Evolutionary conservation across 2,113 vertebrate species (phyloP).

Genomic region (Centrocercus urophasianus): DNA sequence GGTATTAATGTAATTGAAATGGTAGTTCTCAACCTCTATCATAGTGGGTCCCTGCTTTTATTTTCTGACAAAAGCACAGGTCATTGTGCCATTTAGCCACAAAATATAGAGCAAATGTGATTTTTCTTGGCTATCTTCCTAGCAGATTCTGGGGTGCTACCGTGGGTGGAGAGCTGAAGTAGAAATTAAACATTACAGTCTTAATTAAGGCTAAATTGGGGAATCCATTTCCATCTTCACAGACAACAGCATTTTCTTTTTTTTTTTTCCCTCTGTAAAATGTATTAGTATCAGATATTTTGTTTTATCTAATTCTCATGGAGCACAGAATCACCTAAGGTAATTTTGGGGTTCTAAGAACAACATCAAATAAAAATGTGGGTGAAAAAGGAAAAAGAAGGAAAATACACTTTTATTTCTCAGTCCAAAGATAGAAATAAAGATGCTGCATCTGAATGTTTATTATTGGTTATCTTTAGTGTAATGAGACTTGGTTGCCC

Average conservation of each 20-base stretch:
- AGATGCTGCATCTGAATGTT: slow-evolving; percentile 40
- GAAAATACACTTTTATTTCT: slow-evolving; percentile 55
- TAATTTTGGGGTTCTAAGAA: slow-evolving; percentile 59
- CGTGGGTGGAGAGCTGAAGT: not conserved
- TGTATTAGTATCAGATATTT: slow-evolving; percentile 73
- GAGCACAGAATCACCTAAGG: slow-evolving; percentile 76
- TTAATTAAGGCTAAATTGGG: slow-evolving; percentile 60
- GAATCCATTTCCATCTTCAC: slow-evolving; percentile 54
- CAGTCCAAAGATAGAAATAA: slow-evolving; percentile 37
- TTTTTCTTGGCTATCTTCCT: not conserved
- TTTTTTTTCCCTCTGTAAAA: slow-evolving; percentile 60
- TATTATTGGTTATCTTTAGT: slow-evolving; percentile 49
- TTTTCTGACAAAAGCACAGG: not conserved
- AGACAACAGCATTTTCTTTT: slow-evolving; percentile 22
- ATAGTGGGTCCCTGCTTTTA: not conserved
- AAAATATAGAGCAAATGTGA: not conserved
- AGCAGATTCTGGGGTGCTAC: not conserved
- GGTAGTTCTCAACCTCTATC: not conserved
- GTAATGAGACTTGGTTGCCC: slow-evolving; percentile 37
- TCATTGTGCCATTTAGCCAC: not conserved
- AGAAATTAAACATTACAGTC: slow-evolving; percentile 41
- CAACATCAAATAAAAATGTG: slow-evolving; percentile 70
- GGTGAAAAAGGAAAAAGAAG: not conserved
- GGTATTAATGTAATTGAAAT: slow-evolving; percentile 6
- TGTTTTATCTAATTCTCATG: slow-evolving; percentile 77